Conservation (phyloP, 2,888 invertebrate genomes). For the Myopa testacea region DNA sequence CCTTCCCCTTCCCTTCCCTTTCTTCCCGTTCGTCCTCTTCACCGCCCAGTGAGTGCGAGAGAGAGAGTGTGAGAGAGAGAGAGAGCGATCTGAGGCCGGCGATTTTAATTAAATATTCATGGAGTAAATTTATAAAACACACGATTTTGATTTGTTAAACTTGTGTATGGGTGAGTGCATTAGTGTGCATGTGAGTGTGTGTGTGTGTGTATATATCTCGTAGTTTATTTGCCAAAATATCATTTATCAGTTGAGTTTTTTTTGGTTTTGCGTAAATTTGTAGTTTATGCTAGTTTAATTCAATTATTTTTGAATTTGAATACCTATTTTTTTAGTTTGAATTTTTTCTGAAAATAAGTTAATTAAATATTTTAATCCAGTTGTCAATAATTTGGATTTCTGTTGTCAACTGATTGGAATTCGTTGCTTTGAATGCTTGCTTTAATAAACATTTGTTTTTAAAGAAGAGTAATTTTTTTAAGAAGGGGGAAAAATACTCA, state of each 20-base stretch:
- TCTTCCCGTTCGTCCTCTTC: neutral
- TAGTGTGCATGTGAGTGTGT: neutral
- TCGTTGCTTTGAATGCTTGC: too few relatives aligned
- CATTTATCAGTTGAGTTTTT: neutral
- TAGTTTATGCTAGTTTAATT: neutral
- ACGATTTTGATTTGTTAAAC: slow-evolving; percentile 28
- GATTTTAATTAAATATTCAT: slow-evolving; percentile 37
- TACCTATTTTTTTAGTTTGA: slow-evolving; percentile 2
- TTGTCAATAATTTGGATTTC: slow-evolving; percentile 18
- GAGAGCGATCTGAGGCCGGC: neutral
- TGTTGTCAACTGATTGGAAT: neutral
- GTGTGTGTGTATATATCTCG: neutral
- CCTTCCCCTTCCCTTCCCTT: neutral
- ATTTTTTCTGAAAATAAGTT: neutral
- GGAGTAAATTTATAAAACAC: slow-evolving; percentile 24
- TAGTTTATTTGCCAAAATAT: neutral
- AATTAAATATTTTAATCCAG: slow-evolving; percentile 19
- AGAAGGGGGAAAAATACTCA: too few relatives aligned
- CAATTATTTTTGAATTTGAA: slow-evolving; percentile 22
- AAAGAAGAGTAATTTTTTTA: too few relatives aligned
- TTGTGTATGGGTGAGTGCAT: neutral
- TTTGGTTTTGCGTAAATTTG: neutral
- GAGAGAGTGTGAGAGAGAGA: too few relatives aligned
- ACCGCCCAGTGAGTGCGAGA: neutral
- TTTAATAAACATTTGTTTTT: too few relatives aligned